Evolutionary conservation across 1,140 invertebrate genomes (phyloP).

Genomic region (Amyelois transitella): DNA sequence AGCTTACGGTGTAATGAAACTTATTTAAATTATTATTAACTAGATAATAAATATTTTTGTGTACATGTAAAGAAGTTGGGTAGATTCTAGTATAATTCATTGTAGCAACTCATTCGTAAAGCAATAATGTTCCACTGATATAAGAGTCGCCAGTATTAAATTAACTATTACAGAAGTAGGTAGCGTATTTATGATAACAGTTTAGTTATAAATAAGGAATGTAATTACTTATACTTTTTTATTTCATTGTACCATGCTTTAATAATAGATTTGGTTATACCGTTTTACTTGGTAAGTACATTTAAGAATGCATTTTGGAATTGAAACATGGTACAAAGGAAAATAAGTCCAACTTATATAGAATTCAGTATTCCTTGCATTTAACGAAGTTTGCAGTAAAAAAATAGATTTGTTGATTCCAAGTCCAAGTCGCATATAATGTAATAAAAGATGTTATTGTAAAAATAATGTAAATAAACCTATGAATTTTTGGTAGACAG

Average conservation of each 20-base stretch:
- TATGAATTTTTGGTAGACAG: slow-evolving; percentile 41
- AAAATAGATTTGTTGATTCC: not conserved
- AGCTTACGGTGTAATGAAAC: slow-evolving; percentile 56
- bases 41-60: slow-evolving; percentile 54
- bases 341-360: not conserved
- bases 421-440: slow-evolving; percentile 3
- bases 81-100: slow-evolving; percentile 35
- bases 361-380: not conserved
- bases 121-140: slow-evolving; percentile 56
- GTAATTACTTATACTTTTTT: not conserved
- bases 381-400: not conserved
- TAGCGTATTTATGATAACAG: too few relatives aligned
- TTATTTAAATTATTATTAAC: slow-evolving; percentile 38
- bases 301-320: not conserved
- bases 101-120: slow-evolving; percentile 39
- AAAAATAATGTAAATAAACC: slow-evolving; percentile 34
- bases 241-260: not conserved
- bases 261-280: not conserved
- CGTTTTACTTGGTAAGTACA: slow-evolving; percentile 13
- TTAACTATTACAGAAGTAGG: slow-evolving; percentile 19
- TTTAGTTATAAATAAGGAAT: slow-evolving; percentile 15
- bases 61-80: slow-evolving; percentile 42
- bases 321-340: not conserved
- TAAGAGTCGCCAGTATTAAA: slow-evolving; percentile 54
- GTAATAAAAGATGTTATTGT: slow-evolving; percentile 21